Evolutionary conservation across 2,113 vertebrate species (phyloP).

Genomic region (Circaetus gallicus): DNA sequence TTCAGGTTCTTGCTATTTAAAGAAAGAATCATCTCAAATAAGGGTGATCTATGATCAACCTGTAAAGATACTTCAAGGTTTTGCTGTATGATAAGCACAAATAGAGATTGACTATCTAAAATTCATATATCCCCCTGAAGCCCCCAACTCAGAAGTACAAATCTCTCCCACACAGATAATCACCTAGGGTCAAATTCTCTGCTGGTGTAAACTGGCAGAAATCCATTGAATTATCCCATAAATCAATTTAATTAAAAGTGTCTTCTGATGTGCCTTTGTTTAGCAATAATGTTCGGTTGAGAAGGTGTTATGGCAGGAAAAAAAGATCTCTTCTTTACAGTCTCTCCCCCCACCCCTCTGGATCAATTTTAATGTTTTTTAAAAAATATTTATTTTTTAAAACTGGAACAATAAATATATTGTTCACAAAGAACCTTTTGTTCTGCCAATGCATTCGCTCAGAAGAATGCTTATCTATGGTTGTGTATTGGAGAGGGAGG

Average conservation of each 20-base stretch:
- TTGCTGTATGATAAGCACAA: not conserved
- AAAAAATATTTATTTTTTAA: not conserved
- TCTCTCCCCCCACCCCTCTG: not conserved
- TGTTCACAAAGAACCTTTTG: slow-evolving; percentile 4
- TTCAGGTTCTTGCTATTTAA: not conserved
- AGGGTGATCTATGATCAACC: not conserved
- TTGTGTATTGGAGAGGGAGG: not conserved
- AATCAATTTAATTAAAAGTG: slow-evolving; percentile 60
- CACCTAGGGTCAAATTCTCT: slow-evolving; percentile 23
- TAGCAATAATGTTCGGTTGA: slow-evolving; percentile 31
- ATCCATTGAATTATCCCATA: slow-evolving; percentile 19
- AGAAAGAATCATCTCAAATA: not conserved
- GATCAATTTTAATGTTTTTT: not conserved
- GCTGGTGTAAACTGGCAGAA: slow-evolving; percentile 41
- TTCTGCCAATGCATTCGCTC: not conserved
- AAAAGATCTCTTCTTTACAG: not conserved
- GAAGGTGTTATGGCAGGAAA: slow-evolving; percentile 36
- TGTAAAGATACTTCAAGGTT: not conserved
- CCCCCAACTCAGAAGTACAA: not conserved
- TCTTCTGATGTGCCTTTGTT: slow-evolving; percentile 30
- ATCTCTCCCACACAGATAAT: not conserved
- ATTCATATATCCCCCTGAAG: not conserved
- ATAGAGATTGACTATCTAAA: not conserved
- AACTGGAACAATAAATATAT: not conserved
- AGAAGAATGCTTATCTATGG: not conserved